These are phyloP conservation scores for Rhamphomyia laevipes DNA, from an alignment of 2,888 invertebrate genomes.

Conservation along the genomic window DNA sequence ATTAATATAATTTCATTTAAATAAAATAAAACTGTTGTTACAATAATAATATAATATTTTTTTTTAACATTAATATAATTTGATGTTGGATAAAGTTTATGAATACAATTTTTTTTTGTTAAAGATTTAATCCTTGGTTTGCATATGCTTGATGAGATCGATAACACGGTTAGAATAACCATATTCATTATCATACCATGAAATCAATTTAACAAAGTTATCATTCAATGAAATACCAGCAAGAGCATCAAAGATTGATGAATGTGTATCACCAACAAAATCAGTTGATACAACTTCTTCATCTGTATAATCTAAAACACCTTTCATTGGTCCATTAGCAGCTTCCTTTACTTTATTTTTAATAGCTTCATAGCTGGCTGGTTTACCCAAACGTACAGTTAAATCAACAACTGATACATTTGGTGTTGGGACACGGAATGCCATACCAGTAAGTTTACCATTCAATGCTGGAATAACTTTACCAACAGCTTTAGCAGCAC, in stretches of 20 bases:
- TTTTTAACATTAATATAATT: too few species aligned
- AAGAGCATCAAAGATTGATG: conserved; percentile 93
- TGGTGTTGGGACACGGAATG: conserved; percentile 95
- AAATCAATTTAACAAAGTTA: conserved; percentile 93
- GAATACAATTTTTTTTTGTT: too few species aligned
- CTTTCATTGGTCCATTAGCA: conserved; percentile 78
- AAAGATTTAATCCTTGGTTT: conserved; percentile 44
- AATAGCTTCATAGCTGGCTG: conserved; percentile 78
- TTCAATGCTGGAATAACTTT: conserved; percentile 97
- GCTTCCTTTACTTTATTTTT: conserved; percentile 81
- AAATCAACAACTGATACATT: conserved; percentile 98
- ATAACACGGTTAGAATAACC: conserved; percentile 97
- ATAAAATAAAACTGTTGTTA: too few species aligned
- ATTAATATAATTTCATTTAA: too few species aligned
- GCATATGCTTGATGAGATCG: conserved; percentile 92
- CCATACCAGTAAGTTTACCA: conserved; percentile 98
- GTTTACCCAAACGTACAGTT: conserved; percentile 79
- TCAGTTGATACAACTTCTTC: conserved; percentile 94
- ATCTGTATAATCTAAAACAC: conserved; percentile 89
- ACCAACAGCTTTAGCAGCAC: conserved; percentile 98
- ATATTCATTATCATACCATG: conserved; percentile 99
- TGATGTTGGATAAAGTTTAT: too few species aligned
- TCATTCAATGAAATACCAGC: conserved; percentile 92
- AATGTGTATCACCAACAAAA: conserved; percentile 82
- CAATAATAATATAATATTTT: too few species aligned